A percentile compares a stretch with the other conserved stretches of the same genome.
Evolutionary conservation across 2,888 invertebrate species (phyloP).

Genomic region (Andrena praecox): DNA sequence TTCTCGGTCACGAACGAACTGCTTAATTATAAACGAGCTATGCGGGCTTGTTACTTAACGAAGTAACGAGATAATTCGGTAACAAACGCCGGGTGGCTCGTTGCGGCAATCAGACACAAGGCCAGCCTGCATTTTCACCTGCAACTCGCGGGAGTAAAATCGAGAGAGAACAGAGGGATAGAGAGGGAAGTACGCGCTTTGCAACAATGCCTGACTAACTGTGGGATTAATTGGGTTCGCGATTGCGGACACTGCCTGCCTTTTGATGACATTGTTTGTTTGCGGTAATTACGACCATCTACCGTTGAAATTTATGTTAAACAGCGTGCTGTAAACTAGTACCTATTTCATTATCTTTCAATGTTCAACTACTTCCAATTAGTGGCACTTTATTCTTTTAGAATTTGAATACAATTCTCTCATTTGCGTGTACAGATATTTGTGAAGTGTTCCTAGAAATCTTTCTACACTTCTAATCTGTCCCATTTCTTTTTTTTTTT

Average conservation of each 20-base stretch:
- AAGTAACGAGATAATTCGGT: slow-evolving; percentile 75
- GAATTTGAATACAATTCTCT: too few species aligned
- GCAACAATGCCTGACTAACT: slow-evolving; percentile 53
- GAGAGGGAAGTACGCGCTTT: not conserved
- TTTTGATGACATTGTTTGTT: slow-evolving; percentile 22
- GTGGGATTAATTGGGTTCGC: slow-evolving; percentile 4
- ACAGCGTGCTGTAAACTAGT: not conserved
- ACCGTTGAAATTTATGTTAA: slow-evolving; percentile 2
- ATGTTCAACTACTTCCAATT: too few species aligned
- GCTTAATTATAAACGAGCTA: slow-evolving; percentile 54
- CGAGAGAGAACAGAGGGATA: not conserved
- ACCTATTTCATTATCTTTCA: not conserved
- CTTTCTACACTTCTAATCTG: too few species aligned
- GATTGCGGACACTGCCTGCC: slow-evolving; percentile 9
- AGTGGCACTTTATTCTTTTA: too few species aligned
- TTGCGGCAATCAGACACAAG: slow-evolving; percentile 65
- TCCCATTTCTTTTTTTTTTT: too few species aligned
- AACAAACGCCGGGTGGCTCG: slow-evolving; percentile 48
- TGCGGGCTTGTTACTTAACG: slow-evolving; percentile 61
- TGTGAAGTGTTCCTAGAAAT: too few species aligned
- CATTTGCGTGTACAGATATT: too few species aligned
- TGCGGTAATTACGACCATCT: not conserved
- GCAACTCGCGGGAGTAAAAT: slow-evolving; percentile 18
- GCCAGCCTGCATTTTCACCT: slow-evolving; percentile 67
- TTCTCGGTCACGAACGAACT: slow-evolving; percentile 36